These are phyloP conservation scores for Habroteleia sp. DNA, from an alignment of 2,888 invertebrate species.

Conservation along the genomic window DNA sequence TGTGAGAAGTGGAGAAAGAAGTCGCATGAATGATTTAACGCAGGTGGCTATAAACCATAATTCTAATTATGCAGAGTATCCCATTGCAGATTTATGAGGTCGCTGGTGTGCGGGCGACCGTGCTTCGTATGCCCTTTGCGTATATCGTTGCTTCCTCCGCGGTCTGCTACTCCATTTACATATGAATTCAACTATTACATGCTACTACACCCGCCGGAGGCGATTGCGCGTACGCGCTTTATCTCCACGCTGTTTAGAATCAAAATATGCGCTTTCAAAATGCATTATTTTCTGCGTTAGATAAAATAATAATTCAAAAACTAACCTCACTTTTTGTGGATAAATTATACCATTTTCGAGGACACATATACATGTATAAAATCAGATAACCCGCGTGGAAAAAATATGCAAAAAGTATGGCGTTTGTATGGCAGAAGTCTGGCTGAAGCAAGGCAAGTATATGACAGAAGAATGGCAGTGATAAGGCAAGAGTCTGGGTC, in stretches of 20 bases:
- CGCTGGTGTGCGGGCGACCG: constrained; percentile 66
- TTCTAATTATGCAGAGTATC: constrained; percentile 78
- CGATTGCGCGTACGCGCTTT: constrained; percentile 47
- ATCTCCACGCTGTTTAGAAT: constrained; percentile 22
- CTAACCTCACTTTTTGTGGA: no score
- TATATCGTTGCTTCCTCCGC: constrained; percentile 65
- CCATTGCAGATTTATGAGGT: constrained; percentile 78
- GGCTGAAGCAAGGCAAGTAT: no score
- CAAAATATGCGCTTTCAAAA: no score
- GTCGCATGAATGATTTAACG: constrained; percentile 70
- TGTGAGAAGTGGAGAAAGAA: constrained; percentile 64
- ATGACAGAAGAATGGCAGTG: no score
- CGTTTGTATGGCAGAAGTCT: no score
- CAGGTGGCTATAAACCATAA: constrained; percentile 71
- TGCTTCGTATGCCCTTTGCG: constrained; percentile 63
- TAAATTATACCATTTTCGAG: no score
- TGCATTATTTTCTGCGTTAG: no score
- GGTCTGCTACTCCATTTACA: constrained; percentile 74
- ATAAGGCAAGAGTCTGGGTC: no score
- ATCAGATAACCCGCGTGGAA: no score
- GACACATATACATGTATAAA: no score
- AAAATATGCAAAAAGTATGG: no score
- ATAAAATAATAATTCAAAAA: no score
- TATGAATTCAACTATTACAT: constrained; percentile 78
- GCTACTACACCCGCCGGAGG: constrained; percentile 62